Base-by-base conservation (phyloP, 2,888 invertebrate genomes). In the Thelaira solivaga region DNA sequence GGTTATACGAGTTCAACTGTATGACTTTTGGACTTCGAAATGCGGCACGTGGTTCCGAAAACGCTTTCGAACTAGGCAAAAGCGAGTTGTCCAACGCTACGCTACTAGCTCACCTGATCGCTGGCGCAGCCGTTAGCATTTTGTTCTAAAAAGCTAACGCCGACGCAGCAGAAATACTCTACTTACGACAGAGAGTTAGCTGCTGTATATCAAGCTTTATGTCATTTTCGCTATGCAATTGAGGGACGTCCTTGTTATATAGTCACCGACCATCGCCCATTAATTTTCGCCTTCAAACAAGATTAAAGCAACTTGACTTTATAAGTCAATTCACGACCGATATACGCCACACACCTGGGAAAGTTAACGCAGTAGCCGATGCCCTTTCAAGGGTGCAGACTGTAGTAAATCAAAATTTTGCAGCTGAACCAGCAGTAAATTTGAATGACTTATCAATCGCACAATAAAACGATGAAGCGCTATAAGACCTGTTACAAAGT, bases 381-480 rank as follows among this genome's bases (percentile, higher is more conserved):
- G 62, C 36, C 0, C 39, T 64, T 6, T 39, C 47, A 8, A 61
- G 20, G 20, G 8, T 61, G 2, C 59, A 43, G 1, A 18, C 43
- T 7, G 2, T 31, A 18, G 0, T 2, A 2, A n/a, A n/a, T n/a
- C n/a, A n/a, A n/a, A n/a, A 22, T 26, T 5, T 5, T 5, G 26
- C 10, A 13, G 64, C 8, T 1, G 24, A 13, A 26, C 55, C 10
- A 24, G 18, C 13, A 3, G 13, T 57, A 13, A 20, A 68, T n/a
- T 68, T 47, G 13, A 1, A 10, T 1, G 20, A 16, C 16, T 39
- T 75, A n/a, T 55, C 51, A 89, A 87, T 62, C 72, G 61, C 62
- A 2, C 57, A 57, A 24, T 31, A 36, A 3, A 22, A 8, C 39
- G 29, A 51, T 8, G 18, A 16, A 1, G 43, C 43, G 13, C n/a